Evolutionary conservation across 2,113 vertebrate genomes (phyloP).

Genomic region (Lycocorax pyrrhopterus): DNA sequence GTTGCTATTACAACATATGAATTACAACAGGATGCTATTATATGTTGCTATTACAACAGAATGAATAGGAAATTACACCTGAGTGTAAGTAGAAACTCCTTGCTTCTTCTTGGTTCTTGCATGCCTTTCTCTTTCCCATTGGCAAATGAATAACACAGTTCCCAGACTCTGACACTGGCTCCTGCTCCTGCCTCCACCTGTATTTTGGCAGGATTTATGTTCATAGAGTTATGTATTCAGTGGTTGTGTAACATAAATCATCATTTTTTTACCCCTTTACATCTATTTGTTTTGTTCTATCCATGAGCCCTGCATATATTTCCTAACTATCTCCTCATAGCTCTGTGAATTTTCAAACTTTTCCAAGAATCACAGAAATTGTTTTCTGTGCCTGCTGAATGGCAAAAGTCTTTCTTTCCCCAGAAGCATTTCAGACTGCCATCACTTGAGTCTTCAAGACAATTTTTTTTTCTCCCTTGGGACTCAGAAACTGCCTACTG

Average conservation of each 20-base stretch:
- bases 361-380: neutral
- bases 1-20: too few species aligned
- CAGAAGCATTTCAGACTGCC: neutral
- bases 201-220: neutral
- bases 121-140: neutral
- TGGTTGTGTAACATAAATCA: neutral
- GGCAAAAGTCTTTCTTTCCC: neutral
- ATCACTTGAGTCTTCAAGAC: neutral
- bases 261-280: neutral
- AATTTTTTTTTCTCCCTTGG: neutral
- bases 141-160: neutral
- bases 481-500: neutral
- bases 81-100: neutral
- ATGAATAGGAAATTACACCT: neutral
- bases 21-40: too few species aligned
- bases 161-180: neutral
- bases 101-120: neutral
- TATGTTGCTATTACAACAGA: neutral
- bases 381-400: neutral
- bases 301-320: neutral
- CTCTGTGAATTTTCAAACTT: neutral
- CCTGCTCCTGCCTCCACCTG: neutral
- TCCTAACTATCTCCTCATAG: neutral
- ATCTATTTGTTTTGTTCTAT: neutral
- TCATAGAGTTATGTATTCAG: neutral